Base-by-base conservation (phyloP, 2,888 invertebrate species). In the Andrena minutula region DNA sequence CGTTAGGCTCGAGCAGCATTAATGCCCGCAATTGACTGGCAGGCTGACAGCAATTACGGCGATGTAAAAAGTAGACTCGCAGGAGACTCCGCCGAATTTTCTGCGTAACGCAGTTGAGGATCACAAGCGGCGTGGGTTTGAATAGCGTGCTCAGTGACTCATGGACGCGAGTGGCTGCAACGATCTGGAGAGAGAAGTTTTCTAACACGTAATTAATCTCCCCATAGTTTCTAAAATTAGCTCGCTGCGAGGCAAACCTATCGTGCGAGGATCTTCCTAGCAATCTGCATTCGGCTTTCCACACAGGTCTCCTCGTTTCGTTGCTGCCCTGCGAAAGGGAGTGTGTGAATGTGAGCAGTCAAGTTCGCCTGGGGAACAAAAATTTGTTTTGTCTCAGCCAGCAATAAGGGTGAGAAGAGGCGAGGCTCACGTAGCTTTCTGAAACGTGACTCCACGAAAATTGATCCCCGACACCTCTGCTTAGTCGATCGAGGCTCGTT, bases 371-470 rank as follows among this genome's bases (percentile, higher is more conserved):
- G 26, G 35, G 16, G 64, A 63, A 60, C 66, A 68, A 77, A 73
- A 35, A 79, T 80, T 77, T 82, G 58, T 70, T 72, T 56, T 75
- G 76, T 77, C 72, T 65, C 64, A 69, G 12, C 51, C 68, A 7
- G 61, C 70, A 41, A 56, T 32, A 60, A 23, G 51, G 84, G 87
- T 85, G 86, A 76, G 89, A 89, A 89, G 58, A 61, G 76, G 64
- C 63, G 26, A 20, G 32, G 16, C 77, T 73, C 10, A 3, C 28
- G 56, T 3, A 23, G 41, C 41, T 16, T 16, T 41, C 41, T 16
- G 41, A 16, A 16, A 41, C 41, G 41, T 41, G 41, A 41, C 41
- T 41, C 41, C 41, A 16, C 70, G 69, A 64, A 64, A n/a, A 26
- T 20, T 20, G 72, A 70, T 49, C 30, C 41, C 58, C 58, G 28